These are phyloP conservation scores for Oxycera nigricornis DNA, from an alignment of 2,888 invertebrate species.

Conservation along the genomic window DNA sequence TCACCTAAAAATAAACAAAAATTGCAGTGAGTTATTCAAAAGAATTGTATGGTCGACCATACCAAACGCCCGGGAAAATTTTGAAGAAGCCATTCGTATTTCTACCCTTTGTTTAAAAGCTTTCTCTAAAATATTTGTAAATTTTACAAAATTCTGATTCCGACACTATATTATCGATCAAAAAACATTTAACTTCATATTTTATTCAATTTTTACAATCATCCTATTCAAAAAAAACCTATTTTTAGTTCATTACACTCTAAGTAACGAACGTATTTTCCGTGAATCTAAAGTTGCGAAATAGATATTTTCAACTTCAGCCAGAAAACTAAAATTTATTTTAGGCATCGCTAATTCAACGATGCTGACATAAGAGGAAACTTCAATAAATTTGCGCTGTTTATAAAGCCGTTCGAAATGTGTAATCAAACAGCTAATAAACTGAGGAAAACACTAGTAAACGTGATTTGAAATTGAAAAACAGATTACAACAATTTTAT, in stretches of 20 bases:
- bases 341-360: neutral
- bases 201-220: neutral
- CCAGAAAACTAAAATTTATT: constrained; percentile 11
- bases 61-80: too few species aligned
- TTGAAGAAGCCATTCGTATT: too few species aligned
- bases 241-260: constrained; percentile 1
- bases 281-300: neutral
- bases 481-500: too few species aligned
- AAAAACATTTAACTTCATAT: too few species aligned
- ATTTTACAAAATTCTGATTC: neutral
- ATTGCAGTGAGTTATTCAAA: too few species aligned
- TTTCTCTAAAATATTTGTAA: neutral
- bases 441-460: too few species aligned
- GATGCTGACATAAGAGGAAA: neutral
- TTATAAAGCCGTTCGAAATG: too few species aligned
- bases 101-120: neutral
- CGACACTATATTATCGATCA: neutral
- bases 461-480: too few species aligned
- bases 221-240: neutral
- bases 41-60: too few species aligned
- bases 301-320: neutral
- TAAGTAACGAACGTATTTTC: neutral
- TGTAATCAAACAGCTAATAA: too few species aligned
- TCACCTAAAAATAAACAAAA: too few species aligned
- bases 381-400: too few species aligned